Evolutionary conservation across 2,888 invertebrate species (phyloP).

Genomic region (Anthophora plumipes): DNA sequence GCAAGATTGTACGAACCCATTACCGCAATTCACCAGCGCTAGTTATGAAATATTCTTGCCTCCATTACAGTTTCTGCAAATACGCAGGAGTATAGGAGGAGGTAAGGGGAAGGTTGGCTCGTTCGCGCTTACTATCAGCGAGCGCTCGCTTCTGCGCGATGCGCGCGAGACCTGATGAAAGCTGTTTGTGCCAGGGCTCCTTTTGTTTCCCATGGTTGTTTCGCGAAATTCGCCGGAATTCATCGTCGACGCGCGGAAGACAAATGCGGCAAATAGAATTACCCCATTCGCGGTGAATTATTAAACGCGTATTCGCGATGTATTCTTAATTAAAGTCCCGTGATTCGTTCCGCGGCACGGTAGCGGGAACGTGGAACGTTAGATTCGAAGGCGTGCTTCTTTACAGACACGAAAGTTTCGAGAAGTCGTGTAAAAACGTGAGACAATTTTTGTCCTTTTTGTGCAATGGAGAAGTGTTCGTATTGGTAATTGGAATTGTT

Average conservation of each 20-base stretch:
- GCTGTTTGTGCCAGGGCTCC: slow-evolving; percentile 39
- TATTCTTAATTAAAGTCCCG: slow-evolving; percentile 42
- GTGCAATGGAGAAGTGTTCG: background rate
- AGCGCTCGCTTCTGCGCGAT: background rate
- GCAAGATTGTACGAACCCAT: slow-evolving; percentile 29
- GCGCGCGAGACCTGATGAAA: slow-evolving; percentile 30
- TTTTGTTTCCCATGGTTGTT: slow-evolving; percentile 55
- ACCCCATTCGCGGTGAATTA: slow-evolving; percentile 36
- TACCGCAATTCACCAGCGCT: slow-evolving; percentile 34
- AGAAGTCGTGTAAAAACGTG: background rate
- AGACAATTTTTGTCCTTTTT: background rate
- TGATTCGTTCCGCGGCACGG: background rate
- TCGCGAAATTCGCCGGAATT: slow-evolving; percentile 53
- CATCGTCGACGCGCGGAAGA: slow-evolving; percentile 46
- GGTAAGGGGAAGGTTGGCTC: background rate
- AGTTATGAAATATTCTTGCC: slow-evolving; percentile 50
- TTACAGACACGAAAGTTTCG: background rate
- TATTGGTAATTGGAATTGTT: no score
- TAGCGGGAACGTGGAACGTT: background rate
- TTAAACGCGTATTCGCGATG: slow-evolving; percentile 41
- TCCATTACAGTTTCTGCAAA: slow-evolving; percentile 30
- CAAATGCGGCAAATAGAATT: slow-evolving; percentile 54
- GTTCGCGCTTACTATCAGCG: slow-evolving; percentile 12
- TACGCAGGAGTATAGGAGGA: slow-evolving; percentile 7
- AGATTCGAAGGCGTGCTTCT: background rate